These are phyloP conservation scores for Odontocerum albicorne DNA, from an alignment of 2,888 invertebrate species.

Conservation along the genomic window DNA sequence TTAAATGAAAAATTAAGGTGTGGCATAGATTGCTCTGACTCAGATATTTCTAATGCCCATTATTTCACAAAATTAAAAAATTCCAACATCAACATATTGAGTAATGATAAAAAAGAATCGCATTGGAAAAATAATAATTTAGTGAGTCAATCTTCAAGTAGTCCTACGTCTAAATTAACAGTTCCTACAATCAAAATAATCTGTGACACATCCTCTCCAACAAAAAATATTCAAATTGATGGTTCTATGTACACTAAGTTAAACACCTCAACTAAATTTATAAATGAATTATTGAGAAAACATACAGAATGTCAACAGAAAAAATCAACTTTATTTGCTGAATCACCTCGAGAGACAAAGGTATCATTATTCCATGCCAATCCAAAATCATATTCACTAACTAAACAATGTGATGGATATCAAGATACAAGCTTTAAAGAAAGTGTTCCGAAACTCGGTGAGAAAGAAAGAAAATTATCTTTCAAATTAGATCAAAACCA, in stretches of 20 bases:
- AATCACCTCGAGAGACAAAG: constrained; percentile 8
- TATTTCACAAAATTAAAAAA: no score
- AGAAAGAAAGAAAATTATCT: constrained; percentile 40
- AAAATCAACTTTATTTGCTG: constrained; percentile 9
- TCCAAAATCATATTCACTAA: background rate
- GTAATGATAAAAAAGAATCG: constrained; percentile 4
- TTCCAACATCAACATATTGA: constrained; percentile 5
- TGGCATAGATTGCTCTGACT: no score
- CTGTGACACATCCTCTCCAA: constrained; percentile 11
- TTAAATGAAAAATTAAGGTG: constrained; percentile 17
- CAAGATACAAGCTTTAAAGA: constrained; percentile 8
- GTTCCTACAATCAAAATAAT: constrained; percentile 29
- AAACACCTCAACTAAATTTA: constrained; percentile 12
- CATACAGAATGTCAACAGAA: constrained; percentile 33
- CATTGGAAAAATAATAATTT: constrained; percentile 6
- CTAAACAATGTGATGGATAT: background rate
- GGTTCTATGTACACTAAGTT: background rate
- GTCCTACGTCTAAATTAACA: constrained; percentile 20
- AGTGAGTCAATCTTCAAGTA: constrained; percentile 4
- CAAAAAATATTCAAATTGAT: constrained; percentile 3
- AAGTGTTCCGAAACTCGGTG: background rate
- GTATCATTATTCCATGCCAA: background rate
- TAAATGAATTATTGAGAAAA: constrained; percentile 30
- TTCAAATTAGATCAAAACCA: constrained; percentile 44
- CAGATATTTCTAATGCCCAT: no score